Evolutionary conservation across 2,888 invertebrate species (phyloP), one percentile per base, ranked within the genome.

Genomic region (Eupithecia subfuscata): DNA sequence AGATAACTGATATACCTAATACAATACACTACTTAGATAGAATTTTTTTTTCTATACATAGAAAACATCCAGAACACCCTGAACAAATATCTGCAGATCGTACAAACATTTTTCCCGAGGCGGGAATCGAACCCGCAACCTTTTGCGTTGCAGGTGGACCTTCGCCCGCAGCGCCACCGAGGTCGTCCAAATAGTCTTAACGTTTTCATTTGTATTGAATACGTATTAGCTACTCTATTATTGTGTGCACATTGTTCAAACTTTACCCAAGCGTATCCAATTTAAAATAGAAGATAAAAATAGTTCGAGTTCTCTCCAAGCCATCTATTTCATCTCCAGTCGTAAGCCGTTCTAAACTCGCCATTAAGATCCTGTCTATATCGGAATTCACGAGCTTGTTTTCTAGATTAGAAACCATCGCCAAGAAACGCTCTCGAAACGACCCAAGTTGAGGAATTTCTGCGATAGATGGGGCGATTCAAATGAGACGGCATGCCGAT

Each of bases 301-400:
- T 56, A 56, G n/a, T 56, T 22, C 6, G 0, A 60, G 60, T 60
- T 60, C 22, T 60, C 60, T 25, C n/a, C 22, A 12, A 60, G 60
- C 60, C 25, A 60, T 60, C 60, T 25, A 60, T 60, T 60, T 60
- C 12, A 60, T 60, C 12, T 60, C 14, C 5, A 60, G 60, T 25
- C 60, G 60, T 60, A 60, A 60, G 60, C 60, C 25, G 25, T 64
- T 64, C 64, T 34, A 34, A 30, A 64, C 63, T 64, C 34, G 30
- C 63, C 63, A 64, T 64, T 56, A 64, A 34, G 30, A 34, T 64
- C 64, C 30, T 18, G 64, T 34, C 64, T 64, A 64, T 30, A 64
- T 64, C 34, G 60, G 70, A 60, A 70, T 70, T 8, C 34, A 18
- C 34, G 64, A 64, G 64, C 64, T 60, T 60, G 60, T 60, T 64